Conservation (phyloP, 2,888 invertebrate species). For the Atrina japonica region DNA sequence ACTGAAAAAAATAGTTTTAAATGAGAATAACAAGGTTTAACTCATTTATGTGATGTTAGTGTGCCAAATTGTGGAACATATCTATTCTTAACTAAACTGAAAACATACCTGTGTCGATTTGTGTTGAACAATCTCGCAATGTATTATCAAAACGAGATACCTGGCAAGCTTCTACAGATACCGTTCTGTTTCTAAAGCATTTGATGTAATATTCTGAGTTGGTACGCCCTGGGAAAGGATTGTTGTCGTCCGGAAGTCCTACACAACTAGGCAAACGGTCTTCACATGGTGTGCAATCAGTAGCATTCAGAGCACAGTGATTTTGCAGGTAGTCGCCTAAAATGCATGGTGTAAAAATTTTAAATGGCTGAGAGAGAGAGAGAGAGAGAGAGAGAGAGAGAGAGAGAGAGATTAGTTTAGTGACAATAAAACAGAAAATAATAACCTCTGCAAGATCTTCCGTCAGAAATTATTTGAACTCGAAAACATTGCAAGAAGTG, state of each 20-base stretch:
- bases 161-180: slow-evolving; percentile 63
- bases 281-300: slow-evolving; percentile 64
- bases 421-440: too few species aligned
- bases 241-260: slow-evolving; percentile 58
- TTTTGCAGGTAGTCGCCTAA: slow-evolving; percentile 64
- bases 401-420: too few species aligned
- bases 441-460: too few species aligned
- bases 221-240: slow-evolving; percentile 60
- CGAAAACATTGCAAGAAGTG: too few species aligned
- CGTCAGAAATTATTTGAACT: too few species aligned
- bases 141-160: slow-evolving; percentile 55
- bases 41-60: too few species aligned
- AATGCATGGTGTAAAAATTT: too few species aligned
- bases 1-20: too few species aligned
- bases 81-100: not conserved
- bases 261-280: slow-evolving; percentile 64
- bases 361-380: not conserved
- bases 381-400: not conserved
- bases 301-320: slow-evolving; percentile 52
- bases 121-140: slow-evolving; percentile 50
- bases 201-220: slow-evolving; percentile 63
- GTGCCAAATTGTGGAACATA: too few species aligned
- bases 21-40: too few species aligned
- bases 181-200: slow-evolving; percentile 61
- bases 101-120: slow-evolving; percentile 53